Conservation (phyloP, 2,113 vertebrate genomes). For the Brienomyrus brachyistius region DNA sequence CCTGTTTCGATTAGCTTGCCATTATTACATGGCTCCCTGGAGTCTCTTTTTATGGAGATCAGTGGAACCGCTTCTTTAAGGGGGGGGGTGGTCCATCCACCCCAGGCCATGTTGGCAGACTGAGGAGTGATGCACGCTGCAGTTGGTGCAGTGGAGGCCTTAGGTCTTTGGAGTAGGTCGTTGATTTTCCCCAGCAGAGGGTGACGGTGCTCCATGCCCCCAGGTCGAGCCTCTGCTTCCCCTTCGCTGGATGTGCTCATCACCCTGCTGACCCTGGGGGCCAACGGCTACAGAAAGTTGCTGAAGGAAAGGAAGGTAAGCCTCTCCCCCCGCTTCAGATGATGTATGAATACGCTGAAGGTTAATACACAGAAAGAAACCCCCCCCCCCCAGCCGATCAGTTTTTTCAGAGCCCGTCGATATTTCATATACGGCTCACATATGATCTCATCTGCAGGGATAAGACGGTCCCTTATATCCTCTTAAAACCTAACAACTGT, state of each 20-base stretch:
- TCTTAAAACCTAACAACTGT: constrained; percentile 17
- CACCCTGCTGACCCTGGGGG: constrained; percentile 83
- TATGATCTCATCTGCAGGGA: constrained; percentile 28
- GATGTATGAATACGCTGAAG: not conserved
- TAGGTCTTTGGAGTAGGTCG: not conserved
- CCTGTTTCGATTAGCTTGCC: not conserved
- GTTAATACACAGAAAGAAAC: not conserved
- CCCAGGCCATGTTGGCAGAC: not conserved
- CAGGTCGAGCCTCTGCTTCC: constrained; percentile 89
- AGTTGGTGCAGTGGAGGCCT: not conserved
- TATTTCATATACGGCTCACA: constrained; percentile 35
- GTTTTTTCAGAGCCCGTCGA: constrained; percentile 35
- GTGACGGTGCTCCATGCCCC: constrained; percentile 3
- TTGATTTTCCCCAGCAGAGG: not conserved
- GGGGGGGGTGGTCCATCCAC: not conserved
- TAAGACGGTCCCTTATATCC: constrained; percentile 22
- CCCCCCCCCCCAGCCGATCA: constrained; percentile 29
- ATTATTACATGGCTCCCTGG: not conserved
- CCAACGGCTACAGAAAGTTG: constrained; percentile 82
- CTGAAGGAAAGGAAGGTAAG: constrained; percentile 88
- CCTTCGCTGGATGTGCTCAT: constrained; percentile 93
- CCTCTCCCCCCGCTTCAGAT: not conserved
- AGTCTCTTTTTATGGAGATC: not conserved
- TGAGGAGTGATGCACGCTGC: not conserved
- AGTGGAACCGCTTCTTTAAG: not conserved